Evolutionary conservation across 2,797 vertebrate species (phyloP).

Genomic region (Halcyon badia): DNA sequence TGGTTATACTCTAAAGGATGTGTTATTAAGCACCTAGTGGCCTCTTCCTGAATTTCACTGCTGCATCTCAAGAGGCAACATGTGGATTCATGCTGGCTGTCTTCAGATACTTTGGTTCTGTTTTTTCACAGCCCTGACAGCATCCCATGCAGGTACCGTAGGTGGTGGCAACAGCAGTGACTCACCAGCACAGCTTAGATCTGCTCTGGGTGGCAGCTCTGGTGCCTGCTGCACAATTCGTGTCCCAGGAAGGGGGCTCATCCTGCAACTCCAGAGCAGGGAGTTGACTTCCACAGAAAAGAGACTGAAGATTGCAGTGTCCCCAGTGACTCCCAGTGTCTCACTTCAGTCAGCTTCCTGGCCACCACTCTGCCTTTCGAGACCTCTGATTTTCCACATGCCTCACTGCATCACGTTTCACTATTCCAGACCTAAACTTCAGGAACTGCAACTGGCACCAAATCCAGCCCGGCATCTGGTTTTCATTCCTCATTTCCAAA

Average conservation of each 20-base stretch:
- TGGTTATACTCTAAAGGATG: not conserved
- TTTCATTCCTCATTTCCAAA: not conserved
- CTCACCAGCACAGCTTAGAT: not conserved
- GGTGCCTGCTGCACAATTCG: not conserved
- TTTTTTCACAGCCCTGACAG: not conserved
- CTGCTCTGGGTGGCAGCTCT: not conserved
- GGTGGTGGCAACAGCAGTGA: not conserved
- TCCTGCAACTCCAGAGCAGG: not conserved
- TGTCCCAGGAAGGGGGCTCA: not conserved
- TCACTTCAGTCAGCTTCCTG: not conserved
- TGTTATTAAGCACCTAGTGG: not conserved
- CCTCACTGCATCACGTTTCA: not conserved
- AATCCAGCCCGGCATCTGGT: not conserved
- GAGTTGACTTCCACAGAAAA: not conserved
- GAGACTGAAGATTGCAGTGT: not conserved
- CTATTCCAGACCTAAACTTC: not conserved
- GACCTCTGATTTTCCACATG: not conserved
- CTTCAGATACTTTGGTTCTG: not conserved
- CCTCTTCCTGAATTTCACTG: not conserved
- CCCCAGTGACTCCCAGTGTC: rapidly evolving
- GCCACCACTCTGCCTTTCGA: not conserved
- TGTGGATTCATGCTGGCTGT: not conserved
- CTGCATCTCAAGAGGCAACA: not conserved
- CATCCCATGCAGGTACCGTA: not conserved
- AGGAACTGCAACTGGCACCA: not conserved